phyloP scores from a whole-genome alignment of 2,797 vertebrate species.

The Urocyon cinereoargenteus region DNA sequence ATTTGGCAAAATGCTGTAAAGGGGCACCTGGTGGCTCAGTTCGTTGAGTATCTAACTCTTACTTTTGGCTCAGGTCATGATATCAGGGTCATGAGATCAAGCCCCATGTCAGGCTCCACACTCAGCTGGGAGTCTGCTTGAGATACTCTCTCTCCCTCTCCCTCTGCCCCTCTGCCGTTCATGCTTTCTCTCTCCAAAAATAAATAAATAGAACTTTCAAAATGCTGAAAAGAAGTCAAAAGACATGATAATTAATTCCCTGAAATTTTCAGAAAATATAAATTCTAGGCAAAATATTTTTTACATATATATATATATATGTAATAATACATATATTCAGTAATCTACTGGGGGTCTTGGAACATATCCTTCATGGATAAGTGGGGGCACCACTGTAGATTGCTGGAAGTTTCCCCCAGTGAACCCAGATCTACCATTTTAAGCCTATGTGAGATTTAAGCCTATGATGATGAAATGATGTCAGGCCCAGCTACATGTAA shows the following conservation, averaged over 20 bases:
- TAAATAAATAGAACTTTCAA: not conserved
- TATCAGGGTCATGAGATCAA: too few species aligned
- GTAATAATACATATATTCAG: too few species aligned
- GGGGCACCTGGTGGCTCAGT: too few species aligned
- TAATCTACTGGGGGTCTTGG: not conserved
- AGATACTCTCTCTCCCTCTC: too few species aligned
- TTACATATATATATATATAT: too few species aligned
- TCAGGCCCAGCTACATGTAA: conserved; percentile 29
- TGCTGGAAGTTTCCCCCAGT: not conserved
- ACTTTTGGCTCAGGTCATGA: too few species aligned
- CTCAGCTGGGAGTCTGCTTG: too few species aligned
- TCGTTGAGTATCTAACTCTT: too few species aligned
- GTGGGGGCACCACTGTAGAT: not conserved
- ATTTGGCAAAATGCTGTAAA: conserved; percentile 15
- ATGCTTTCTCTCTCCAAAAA: too few species aligned
- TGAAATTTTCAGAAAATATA: not conserved
- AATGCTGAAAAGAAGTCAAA: not conserved
- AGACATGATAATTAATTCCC: not conserved
- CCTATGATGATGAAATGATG: not conserved
- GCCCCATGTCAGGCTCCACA: too few species aligned
- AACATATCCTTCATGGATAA: not conserved
- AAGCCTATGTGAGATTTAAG: not conserved
- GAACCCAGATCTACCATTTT: not conserved
- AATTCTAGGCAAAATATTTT: not conserved
- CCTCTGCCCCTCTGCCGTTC: too few species aligned